A percentile compares a stretch with the other conserved stretches of the same genome.
Conservation (phyloP, 2,797 vertebrate species). For the Microtus californicus region DNA sequence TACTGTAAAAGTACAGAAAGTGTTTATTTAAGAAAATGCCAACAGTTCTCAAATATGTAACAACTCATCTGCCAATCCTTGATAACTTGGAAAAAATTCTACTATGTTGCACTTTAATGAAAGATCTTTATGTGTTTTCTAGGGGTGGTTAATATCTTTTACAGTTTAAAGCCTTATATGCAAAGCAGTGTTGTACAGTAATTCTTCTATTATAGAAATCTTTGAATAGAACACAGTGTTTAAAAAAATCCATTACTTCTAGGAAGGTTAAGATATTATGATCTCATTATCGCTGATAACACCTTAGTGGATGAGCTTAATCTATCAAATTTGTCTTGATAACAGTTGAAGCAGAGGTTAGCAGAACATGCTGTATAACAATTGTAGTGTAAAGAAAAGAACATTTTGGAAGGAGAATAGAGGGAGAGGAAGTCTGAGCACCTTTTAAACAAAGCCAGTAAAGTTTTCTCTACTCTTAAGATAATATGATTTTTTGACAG, state of each 20-base stretch:
- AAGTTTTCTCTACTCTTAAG: neutral
- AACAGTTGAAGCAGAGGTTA: constrained; percentile 19
- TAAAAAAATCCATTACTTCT: neutral
- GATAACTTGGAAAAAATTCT: constrained; percentile 19
- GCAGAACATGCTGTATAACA: neutral
- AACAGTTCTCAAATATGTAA: neutral
- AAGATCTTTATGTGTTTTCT: neutral
- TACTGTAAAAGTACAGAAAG: too few species aligned
- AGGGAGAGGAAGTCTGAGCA: neutral
- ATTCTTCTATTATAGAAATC: neutral
- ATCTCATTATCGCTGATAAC: neutral
- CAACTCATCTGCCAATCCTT: neutral
- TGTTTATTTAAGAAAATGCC: constrained; percentile 41
- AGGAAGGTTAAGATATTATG: constrained; percentile 2
- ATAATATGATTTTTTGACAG: constrained; percentile 15
- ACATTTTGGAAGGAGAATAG: constrained; percentile 7
- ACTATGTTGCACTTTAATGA: neutral
- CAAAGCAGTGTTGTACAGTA: neutral
- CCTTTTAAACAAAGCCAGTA: neutral
- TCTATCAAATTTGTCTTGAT: neutral
- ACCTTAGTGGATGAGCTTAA: neutral
- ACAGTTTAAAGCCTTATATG: neutral
- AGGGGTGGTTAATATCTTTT: neutral
- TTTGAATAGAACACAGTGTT: neutral
- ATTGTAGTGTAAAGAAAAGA: neutral